Conservation (phyloP, 2,797 vertebrate genomes). For the Aplochiton taeniatus region DNA sequence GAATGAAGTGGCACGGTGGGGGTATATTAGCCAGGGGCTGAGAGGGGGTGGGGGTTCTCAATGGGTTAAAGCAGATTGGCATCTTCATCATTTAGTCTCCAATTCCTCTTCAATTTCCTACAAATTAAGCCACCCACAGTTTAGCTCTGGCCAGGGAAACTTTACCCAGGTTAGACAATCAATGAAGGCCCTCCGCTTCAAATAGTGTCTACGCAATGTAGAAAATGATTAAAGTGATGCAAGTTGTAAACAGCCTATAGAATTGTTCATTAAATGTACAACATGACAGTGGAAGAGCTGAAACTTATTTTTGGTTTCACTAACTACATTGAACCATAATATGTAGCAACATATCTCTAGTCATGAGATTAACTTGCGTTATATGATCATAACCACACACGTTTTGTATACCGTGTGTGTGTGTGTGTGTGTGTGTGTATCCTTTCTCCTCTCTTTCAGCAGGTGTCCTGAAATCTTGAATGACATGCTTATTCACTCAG, state of each 20-base stretch:
- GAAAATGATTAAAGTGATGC: no score
- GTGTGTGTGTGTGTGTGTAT: slow-evolving; percentile 2
- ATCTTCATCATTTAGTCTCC: slow-evolving; percentile 66
- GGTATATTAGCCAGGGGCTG: slow-evolving; percentile 24
- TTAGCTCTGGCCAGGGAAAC: slow-evolving; percentile 63
- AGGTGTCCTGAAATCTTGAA: slow-evolving; percentile 61
- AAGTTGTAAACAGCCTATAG: no score
- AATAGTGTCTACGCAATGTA: no score
- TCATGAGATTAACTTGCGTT: no score
- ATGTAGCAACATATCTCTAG: no score
- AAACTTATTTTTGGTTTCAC: no score
- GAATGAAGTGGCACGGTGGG: slow-evolving; percentile 69
- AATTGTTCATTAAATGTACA: no score
- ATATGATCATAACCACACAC: no score
- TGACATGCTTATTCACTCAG: slow-evolving; percentile 62
- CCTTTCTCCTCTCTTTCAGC: slow-evolving; percentile 36
- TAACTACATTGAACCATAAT: no score
- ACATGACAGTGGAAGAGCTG: no score
- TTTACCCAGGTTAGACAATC: no score
- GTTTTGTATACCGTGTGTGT: slow-evolving; percentile 47
- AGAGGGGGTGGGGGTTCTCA: slow-evolving; percentile 48
- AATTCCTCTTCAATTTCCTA: slow-evolving; percentile 45
- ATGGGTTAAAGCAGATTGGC: slow-evolving; percentile 46
- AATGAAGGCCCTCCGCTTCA: no score
- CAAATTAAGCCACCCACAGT: slow-evolving; percentile 62